These are phyloP conservation scores for Pyrrhia umbra DNA, from an alignment of 2,888 invertebrate genomes.

Conservation along the genomic window DNA sequence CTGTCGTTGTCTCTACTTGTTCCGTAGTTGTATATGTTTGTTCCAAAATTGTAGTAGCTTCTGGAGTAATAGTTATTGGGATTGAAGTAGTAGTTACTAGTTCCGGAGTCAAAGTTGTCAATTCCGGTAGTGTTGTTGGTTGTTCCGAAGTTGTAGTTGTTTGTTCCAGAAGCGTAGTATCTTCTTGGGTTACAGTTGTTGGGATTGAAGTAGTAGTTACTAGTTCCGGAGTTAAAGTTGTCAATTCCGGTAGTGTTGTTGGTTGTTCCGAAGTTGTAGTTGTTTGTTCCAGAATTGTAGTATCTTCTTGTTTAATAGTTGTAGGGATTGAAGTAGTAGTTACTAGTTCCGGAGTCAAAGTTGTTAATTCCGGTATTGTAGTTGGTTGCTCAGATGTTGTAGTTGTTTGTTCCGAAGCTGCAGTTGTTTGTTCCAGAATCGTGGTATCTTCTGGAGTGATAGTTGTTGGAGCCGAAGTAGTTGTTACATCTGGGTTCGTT, in stretches of 20 bases:
- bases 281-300: neutral
- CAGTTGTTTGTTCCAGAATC: neutral
- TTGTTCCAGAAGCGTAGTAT: neutral
- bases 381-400: neutral
- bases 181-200: no score
- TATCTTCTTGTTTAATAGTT: no score
- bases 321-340: neutral
- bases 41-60: neutral
- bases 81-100: neutral
- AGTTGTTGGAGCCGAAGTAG: neutral
- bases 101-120: no score
- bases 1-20: constrained; percentile 11
- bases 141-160: neutral
- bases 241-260: no score
- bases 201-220: neutral
- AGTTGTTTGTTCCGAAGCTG: neutral
- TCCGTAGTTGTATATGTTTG: neutral
- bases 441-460: neutral
- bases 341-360: neutral
- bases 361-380: neutral
- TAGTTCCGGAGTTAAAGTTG: no score
- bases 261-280: neutral
- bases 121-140: no score
- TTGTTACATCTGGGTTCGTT: neutral
- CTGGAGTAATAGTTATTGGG: no score